A percentile compares a stretch with the other conserved stretches of the same genome.
Conservation (phyloP, 2,888 invertebrate genomes). For the Nineta flava region DNA sequence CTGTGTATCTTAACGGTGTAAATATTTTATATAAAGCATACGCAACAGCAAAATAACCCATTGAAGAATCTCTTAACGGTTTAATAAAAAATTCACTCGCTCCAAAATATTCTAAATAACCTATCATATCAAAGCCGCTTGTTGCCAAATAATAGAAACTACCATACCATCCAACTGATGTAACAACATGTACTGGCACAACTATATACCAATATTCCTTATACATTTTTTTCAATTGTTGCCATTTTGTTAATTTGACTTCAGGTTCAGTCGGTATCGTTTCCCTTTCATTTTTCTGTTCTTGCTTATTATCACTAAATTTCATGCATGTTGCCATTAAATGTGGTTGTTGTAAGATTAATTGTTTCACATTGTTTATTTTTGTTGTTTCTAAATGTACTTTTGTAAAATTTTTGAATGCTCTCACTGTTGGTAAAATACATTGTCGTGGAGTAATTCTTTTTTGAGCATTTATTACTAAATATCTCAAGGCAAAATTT, state of each 20-base stretch:
- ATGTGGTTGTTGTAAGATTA: no score
- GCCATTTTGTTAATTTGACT: constrained; percentile 15
- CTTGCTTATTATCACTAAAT: not conserved
- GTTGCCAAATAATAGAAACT: constrained; percentile 69
- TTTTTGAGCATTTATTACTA: no score
- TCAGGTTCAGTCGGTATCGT: not conserved
- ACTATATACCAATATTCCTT: constrained; percentile 95
- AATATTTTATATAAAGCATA: constrained; percentile 88
- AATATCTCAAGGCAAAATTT: no score
- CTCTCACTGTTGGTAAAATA: no score
- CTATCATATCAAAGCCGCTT: constrained; percentile 85
- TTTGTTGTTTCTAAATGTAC: no score
- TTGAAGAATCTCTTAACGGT: constrained; percentile 58
- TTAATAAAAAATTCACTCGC: constrained; percentile 63
- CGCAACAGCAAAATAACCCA: constrained; percentile 80
- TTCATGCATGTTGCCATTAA: not conserved
- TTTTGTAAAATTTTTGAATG: no score
- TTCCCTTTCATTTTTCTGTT: not conserved
- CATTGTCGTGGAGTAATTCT: no score
- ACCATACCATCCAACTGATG: constrained; percentile 79
- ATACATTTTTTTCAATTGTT: constrained; percentile 80
- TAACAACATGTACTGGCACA: constrained; percentile 80
- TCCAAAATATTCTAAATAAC: constrained; percentile 58
- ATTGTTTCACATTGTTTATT: no score
- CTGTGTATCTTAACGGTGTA: constrained; percentile 81